Conservation (phyloP, 2,797 vertebrate genomes). For the Clamator glandarius region DNA sequence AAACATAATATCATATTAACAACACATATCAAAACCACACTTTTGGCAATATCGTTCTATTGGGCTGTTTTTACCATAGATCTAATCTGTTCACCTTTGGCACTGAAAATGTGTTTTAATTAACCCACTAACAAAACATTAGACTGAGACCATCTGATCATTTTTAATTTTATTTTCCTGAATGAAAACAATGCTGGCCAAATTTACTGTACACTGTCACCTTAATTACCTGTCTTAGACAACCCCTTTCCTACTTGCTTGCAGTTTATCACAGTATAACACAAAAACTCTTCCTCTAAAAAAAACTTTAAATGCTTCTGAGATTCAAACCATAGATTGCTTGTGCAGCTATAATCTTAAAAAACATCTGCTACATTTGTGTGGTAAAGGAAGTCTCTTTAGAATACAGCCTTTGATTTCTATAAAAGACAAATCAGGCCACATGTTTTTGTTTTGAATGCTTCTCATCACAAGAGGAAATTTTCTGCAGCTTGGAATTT, state of each 20-base stretch:
- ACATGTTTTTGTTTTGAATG: conserved; percentile 82
- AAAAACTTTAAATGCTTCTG: conserved; percentile 73
- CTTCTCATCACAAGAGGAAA: conserved; percentile 81
- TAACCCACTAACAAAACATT: conserved; percentile 13
- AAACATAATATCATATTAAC: rapidly evolving
- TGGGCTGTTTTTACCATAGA: conserved; percentile 1
- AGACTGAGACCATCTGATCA: background rate
- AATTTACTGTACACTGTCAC: conserved; percentile 47
- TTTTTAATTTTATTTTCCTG: conserved; percentile 64
- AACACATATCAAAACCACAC: background rate
- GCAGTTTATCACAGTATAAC: conserved; percentile 43
- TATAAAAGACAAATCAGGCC: conserved; percentile 82
- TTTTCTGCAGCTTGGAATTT: conserved; percentile 80
- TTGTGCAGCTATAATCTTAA: conserved; percentile 77
- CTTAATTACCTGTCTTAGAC: conserved; percentile 60
- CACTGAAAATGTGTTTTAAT: conserved; percentile 57
- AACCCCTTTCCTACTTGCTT: conserved; percentile 50
- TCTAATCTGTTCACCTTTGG: conserved; percentile 50
- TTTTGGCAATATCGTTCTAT: background rate
- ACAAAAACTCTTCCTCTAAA: conserved; percentile 75
- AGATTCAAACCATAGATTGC: conserved; percentile 71
- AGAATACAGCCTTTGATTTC: conserved; percentile 82
- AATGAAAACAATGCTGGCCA: conserved; percentile 59
- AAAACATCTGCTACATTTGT: conserved; percentile 85
- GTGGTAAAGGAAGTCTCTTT: conserved; percentile 77